Conservation (phyloP, 1,140 invertebrate genomes). For the Megalopta genalis region DNA sequence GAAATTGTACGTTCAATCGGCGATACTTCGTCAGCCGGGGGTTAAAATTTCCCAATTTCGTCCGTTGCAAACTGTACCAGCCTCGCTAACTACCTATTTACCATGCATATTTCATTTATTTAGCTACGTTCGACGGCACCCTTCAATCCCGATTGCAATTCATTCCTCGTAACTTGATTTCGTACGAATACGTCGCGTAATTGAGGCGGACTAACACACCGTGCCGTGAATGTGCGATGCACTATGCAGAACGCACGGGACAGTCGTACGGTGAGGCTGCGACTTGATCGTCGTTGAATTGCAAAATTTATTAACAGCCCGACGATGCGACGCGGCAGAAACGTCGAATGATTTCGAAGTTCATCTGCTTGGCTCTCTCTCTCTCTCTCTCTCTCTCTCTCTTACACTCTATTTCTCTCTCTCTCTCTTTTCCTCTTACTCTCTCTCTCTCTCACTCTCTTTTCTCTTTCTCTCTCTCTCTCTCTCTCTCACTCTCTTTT, state of each 20-base stretch:
- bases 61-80: background rate
- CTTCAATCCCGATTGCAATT: conserved; percentile 16
- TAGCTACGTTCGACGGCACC: background rate
- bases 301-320: conserved; percentile 13
- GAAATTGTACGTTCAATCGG: background rate
- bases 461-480: too few relatives aligned
- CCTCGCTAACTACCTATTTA: background rate
- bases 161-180: conserved; percentile 27
- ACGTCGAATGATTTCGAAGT: background rate
- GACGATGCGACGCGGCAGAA: background rate
- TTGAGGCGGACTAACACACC: background rate
- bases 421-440: too few relatives aligned
- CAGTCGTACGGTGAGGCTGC: background rate
- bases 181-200: conserved; percentile 3
- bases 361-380: background rate
- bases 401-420: too few relatives aligned
- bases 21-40: background rate
- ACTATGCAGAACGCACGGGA: background rate
- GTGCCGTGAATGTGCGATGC: too few relatives aligned
- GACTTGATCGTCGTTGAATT: background rate
- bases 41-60: background rate
- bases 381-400: too few relatives aligned
- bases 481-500: too few relatives aligned
- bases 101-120: background rate
- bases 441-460: too few relatives aligned